Evolutionary conservation across 53 echinoderm and acorn worm species (phyloP), one percentile per base, ranked within the genome.

Genomic region (Astropecten irregularis): DNA sequence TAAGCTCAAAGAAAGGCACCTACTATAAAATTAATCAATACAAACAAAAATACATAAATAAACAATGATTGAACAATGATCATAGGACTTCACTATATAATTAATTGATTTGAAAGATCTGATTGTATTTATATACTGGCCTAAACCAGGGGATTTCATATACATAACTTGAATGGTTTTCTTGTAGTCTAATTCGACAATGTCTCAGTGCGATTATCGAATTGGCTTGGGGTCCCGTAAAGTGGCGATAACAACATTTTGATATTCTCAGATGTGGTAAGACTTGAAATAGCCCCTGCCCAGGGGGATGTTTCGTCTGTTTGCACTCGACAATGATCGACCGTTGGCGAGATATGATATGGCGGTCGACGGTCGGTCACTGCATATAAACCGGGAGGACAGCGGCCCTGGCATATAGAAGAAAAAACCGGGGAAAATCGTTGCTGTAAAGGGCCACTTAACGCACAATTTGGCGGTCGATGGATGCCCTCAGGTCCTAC

Each of bases 391-490:
- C 61, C 64, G 36, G 16, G 42, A n/a, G n/a, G n/a, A n/a, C n/a
- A n/a, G n/a, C 28, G 31, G n/a, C n/a, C n/a, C n/a, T n/a, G n/a
- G n/a, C n/a, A n/a, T n/a, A n/a, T n/a, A n/a, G n/a, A 18, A 52
- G n/a, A 18, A 27, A 76, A 58, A 55, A 38, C 76, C 36, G 76
- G 58, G 39, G 58, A 67, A 67, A 76, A 76, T 76, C 76, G 57
- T 40, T 32, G 57, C 38, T 35, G 76, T 62, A 62, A 79, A 79
- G 79, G 61, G 62, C 79, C 79, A 60, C 79, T 79, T 79, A 61
- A 62, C 62, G 79, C 29, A 15, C 79, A 79, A 79, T 79, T 79
- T 79, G 62, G 15, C 59, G 79, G 62, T 79, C 79, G 79, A 79
- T 79, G 52, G 79, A 59, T 32, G 61, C 63, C 79, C 61, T 20